phyloP scores from a whole-genome alignment of 1,140 invertebrate species.

The Papilio polyxenes region DNA sequence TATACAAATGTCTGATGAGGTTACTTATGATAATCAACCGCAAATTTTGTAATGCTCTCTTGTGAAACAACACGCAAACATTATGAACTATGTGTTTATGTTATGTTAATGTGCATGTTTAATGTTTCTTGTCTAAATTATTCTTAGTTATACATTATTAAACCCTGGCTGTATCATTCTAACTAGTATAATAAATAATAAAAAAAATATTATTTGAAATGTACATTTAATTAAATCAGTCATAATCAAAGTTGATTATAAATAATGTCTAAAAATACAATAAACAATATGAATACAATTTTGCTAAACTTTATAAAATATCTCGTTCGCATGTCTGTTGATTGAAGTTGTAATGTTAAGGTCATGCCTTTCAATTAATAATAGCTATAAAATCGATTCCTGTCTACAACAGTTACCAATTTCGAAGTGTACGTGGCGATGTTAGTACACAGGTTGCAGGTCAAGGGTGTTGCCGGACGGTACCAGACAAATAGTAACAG shows the following conservation, averaged over 20 bases:
- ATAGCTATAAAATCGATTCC: slow-evolving; percentile 8
- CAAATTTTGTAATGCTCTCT: slow-evolving; percentile 15
- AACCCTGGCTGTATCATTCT: background rate
- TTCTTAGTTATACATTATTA: background rate
- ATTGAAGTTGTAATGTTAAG: slow-evolving; percentile 3
- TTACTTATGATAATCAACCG: background rate
- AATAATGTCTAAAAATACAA: too few relatives aligned
- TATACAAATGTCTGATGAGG: background rate
- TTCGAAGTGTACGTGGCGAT: background rate
- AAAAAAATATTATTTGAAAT: too few relatives aligned
- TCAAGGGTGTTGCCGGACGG: background rate
- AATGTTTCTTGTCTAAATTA: background rate
- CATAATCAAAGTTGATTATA: too few relatives aligned
- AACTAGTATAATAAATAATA: background rate
- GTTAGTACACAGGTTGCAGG: background rate
- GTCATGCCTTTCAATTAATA: slow-evolving; percentile 7
- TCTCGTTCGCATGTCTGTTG: background rate
- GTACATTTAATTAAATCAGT: too few relatives aligned
- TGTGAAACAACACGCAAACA: slow-evolving; percentile 10
- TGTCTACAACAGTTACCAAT: background rate
- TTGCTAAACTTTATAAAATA: background rate
- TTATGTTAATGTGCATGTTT: background rate
- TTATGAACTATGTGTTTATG: background rate
- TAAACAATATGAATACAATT: too few relatives aligned
- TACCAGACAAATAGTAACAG: background rate